These are phyloP conservation scores for Gymnopithys bicolor DNA, from an alignment of 2,797 vertebrate species.

Conservation along the genomic window DNA sequence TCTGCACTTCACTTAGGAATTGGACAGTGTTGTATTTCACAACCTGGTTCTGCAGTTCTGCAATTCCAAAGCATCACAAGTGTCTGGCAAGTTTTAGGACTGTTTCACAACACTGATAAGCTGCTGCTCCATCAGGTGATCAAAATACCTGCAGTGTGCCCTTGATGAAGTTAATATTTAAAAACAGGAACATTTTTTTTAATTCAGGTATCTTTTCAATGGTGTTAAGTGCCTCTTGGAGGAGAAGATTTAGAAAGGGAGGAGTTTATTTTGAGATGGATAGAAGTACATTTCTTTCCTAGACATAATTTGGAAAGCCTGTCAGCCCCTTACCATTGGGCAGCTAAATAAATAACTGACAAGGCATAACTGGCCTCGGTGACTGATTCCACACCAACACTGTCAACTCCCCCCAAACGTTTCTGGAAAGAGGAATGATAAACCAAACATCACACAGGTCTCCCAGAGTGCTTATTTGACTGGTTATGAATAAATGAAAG, in stretches of 20 bases:
- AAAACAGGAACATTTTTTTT: not conserved
- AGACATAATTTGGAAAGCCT: conserved; percentile 23
- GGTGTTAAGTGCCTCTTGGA: not conserved
- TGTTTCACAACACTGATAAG: conserved; percentile 15
- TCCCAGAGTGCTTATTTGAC: not conserved
- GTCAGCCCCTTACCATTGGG: conserved; percentile 23
- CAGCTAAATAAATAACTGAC: conserved; percentile 56
- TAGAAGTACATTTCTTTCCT: not conserved
- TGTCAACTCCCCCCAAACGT: not conserved
- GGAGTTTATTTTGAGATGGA: not conserved
- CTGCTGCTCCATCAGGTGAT: conserved; percentile 16
- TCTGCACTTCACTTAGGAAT: not conserved
- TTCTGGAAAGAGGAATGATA: conserved; percentile 22
- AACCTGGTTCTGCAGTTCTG: not conserved
- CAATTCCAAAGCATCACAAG: not conserved
- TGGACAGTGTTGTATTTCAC: not conserved
- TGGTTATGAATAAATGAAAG: not conserved
- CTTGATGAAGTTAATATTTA: conserved; percentile 61
- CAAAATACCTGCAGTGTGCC: conserved; percentile 12
- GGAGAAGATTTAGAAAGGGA: not conserved
- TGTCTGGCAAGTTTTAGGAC: not conserved
- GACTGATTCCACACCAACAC: not conserved
- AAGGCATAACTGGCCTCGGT: not conserved
- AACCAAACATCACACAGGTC: not conserved
- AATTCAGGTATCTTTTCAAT: not conserved